A percentile compares a stretch with the other conserved stretches of the same genome.
phyloP scores from a whole-genome alignment of 2,888 invertebrate species.

The Sicus ferrugineus region DNA sequence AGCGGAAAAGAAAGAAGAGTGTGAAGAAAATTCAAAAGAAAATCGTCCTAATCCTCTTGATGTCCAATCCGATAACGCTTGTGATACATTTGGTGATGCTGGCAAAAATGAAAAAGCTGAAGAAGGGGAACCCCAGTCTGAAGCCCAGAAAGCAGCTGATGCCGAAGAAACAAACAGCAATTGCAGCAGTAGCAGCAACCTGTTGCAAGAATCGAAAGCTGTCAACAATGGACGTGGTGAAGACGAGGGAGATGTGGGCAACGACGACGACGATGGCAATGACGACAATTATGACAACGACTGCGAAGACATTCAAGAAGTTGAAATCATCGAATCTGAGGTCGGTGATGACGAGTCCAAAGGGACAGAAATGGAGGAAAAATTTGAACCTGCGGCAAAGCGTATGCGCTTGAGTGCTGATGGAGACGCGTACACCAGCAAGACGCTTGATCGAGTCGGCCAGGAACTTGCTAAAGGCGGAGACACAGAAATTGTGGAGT shows the following conservation, averaged over 20 bases:
- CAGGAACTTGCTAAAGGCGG: background rate
- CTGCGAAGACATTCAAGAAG: slow-evolving; percentile 34
- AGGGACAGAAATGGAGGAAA: slow-evolving; percentile 39
- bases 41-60: slow-evolving; percentile 36
- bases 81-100: slow-evolving; percentile 53
- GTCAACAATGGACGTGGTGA: slow-evolving; percentile 27
- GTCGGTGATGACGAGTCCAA: slow-evolving; percentile 37
- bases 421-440: slow-evolving; percentile 37
- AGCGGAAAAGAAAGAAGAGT: background rate
- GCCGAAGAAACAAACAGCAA: slow-evolving; percentile 52
- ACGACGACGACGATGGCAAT: slow-evolving; percentile 42
- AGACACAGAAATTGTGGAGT: slow-evolving; percentile 6
- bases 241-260: slow-evolving; percentile 37
- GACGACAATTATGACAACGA: slow-evolving; percentile 39
- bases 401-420: slow-evolving; percentile 46
- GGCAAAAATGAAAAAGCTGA: slow-evolving; percentile 36
- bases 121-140: background rate
- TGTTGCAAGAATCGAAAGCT: slow-evolving; percentile 51
- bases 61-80: slow-evolving; percentile 60
- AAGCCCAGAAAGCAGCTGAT: background rate
- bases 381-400: slow-evolving; percentile 46
- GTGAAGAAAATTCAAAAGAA: background rate
- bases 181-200: slow-evolving; percentile 54
- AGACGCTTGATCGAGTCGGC: too few species aligned
- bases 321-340: slow-evolving; percentile 40